These are phyloP conservation scores for Pavo muticus DNA, from an alignment of 2,113 vertebrate genomes.

Conservation along the genomic window DNA sequence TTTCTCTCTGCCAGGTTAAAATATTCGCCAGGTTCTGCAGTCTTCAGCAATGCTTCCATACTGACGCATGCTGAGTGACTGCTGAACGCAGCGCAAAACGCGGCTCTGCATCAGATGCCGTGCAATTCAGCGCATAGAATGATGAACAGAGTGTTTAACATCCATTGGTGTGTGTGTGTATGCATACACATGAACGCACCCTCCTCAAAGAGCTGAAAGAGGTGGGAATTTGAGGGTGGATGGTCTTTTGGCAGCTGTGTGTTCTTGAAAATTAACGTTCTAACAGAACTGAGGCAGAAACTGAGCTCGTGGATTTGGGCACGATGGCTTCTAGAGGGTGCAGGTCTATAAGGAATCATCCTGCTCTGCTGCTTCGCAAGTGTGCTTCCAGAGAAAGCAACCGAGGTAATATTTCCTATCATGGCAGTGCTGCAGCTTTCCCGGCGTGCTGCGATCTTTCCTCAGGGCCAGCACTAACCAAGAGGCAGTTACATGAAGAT, in stretches of 20 bases:
- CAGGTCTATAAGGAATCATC: neutral
- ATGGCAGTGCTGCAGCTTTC: neutral
- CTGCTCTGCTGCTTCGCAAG: neutral
- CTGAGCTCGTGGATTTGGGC: neutral
- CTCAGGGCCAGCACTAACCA: neutral
- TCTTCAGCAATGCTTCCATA: neutral
- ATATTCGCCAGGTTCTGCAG: neutral
- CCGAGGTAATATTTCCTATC: neutral
- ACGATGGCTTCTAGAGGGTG: neutral
- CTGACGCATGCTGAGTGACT: neutral
- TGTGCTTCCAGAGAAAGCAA: neutral
- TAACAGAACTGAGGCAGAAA: neutral
- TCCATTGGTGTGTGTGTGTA: neutral
- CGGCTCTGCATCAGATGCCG: neutral
- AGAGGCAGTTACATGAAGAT: neutral
- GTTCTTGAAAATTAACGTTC: neutral
- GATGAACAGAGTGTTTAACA: neutral
- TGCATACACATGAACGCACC: rapidly evolving
- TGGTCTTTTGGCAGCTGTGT: neutral
- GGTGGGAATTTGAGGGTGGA: neutral
- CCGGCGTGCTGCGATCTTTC: neutral
- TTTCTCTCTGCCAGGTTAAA: neutral
- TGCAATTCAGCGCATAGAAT: neutral
- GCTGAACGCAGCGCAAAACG: neutral
- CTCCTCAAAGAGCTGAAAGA: neutral